Evolutionary conservation across 2,113 vertebrate genomes (phyloP), one percentile per base, ranked within the genome.

Genomic region (Melanerpes aurifrons): DNA sequence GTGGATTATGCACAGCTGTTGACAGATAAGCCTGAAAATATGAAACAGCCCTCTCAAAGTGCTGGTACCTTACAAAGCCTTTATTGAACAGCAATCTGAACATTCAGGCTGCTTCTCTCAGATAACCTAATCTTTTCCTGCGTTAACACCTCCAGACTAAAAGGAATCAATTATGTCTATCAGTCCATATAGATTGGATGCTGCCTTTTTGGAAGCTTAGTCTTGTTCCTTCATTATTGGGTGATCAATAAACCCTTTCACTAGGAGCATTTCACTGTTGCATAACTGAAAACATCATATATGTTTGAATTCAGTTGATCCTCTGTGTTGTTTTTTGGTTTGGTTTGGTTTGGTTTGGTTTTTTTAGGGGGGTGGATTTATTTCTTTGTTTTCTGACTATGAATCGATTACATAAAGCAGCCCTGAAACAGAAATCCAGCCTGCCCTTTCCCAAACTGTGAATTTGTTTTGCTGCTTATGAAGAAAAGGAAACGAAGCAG

Each of bases 191-290:
- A 76, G 91, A 96, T 90, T 90, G 81, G 70, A 56, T 45, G 66
- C 70, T 95, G 76, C 2, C 2, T 94, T 94, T 92, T 72, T 79
- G 86, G 92, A 91, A 85, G 76, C 61, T 90, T 92, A 90, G 20
- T 53, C 74, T 92, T 89, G 69, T 89, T 89, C 78, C 68, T 89
- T 97, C 88, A 94, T 95, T 96, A 96, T 78, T 90, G 53, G 21
- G 45, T 47, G 82, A 92, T 96, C 96, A 95, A 95, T 96, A 96
- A 94, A 92, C 85, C 89, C 73, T 89, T 96, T 95, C 79, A 86
- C 59, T 28, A 72, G 50, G 82, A 95, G 70, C 61, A 31, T 92
- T 97, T 95, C 82, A 86, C 0, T 0, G 63, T 69, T 91, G 74
- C 11, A 7, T 75, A 83, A 86, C 75, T 18, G 86, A 79, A 81